Conservation (phyloP, 1,140 invertebrate species). For the Pseudoatta argentina region DNA sequence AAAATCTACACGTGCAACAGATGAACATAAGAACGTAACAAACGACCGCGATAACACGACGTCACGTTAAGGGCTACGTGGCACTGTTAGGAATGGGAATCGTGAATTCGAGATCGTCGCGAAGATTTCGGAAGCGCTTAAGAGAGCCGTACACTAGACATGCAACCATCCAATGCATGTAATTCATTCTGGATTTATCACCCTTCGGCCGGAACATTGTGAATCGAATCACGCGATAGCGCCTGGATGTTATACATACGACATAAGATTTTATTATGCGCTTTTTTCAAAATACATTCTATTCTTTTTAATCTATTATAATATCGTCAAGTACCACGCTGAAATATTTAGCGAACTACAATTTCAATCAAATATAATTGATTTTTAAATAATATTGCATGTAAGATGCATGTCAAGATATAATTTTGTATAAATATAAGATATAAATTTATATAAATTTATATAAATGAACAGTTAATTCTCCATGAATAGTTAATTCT, state of each 20-base stretch:
- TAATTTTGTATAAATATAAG: background rate
- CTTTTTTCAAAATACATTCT: conserved; percentile 16
- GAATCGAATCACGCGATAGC: conserved; percentile 61
- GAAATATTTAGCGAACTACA: background rate
- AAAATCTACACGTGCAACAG: conserved; percentile 61
- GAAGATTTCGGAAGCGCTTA: conserved; percentile 70
- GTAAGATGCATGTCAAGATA: no score
- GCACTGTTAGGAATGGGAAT: conserved; percentile 39
- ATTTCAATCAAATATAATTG: background rate
- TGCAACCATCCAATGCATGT: conserved; percentile 57
- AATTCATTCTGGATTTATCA: conserved; percentile 73
- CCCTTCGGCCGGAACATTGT: conserved; percentile 13
- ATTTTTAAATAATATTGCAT: background rate
- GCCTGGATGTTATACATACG: conserved; percentile 16
- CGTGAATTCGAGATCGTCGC: conserved; percentile 65
- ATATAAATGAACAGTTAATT: background rate
- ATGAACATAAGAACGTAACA: conserved; percentile 57
- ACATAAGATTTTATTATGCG: conserved; percentile 49
- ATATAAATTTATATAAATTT: background rate
- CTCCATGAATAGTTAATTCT: background rate
- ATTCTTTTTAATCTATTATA: background rate
- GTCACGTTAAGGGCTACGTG: conserved; percentile 25
- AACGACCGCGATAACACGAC: conserved; percentile 62
- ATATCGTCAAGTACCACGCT: background rate
- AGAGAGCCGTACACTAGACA: conserved; percentile 64